Conservation (phyloP, 2,888 invertebrate genomes). For the Arge pagana region DNA sequence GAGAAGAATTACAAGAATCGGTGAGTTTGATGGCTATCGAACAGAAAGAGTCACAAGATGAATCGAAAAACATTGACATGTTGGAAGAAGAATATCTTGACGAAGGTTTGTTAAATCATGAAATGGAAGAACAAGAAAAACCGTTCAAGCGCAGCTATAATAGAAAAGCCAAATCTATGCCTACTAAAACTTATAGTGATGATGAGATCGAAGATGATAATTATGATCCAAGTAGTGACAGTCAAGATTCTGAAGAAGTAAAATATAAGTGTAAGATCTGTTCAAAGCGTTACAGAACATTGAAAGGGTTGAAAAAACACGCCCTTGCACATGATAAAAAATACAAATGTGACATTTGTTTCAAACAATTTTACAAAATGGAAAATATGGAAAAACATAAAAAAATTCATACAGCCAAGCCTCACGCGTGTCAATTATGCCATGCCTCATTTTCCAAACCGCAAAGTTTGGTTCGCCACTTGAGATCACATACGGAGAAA, state of each 20-base stretch:
- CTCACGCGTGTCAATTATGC: slow-evolving; percentile 49
- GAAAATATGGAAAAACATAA: slow-evolving; percentile 51
- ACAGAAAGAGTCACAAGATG: slow-evolving; percentile 14
- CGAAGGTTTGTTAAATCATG: slow-evolving; percentile 25
- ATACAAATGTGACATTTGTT: slow-evolving; percentile 47
- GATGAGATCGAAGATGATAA: slow-evolving; percentile 42
- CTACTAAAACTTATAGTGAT: slow-evolving; percentile 42
- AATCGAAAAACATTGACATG: slow-evolving; percentile 22
- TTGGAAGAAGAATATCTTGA: slow-evolving; percentile 30
- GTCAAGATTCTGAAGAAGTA: slow-evolving; percentile 36
- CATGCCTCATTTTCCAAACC: slow-evolving; percentile 47
- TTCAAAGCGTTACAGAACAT: slow-evolving; percentile 46
- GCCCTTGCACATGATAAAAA: slow-evolving; percentile 51
- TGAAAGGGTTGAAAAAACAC: slow-evolving; percentile 53
- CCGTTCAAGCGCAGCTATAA: slow-evolving; percentile 40
- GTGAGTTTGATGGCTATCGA: slow-evolving; percentile 9
- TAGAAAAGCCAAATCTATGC: slow-evolving; percentile 42
- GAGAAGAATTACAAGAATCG: slow-evolving; percentile 14
- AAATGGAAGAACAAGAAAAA: slow-evolving; percentile 31
- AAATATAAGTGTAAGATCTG: slow-evolving; percentile 51
- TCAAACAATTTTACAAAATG: slow-evolving; percentile 47
- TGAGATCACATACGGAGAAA: slow-evolving; percentile 46
- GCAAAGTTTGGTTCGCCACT: slow-evolving; percentile 44
- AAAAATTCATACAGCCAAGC: slow-evolving; percentile 44
- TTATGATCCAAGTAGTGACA: slow-evolving; percentile 36